A percentile compares a stretch with the other conserved stretches of the same genome.
Evolutionary conservation across 37 sponge, comb jelly and placozoan genomes (phyloP).

Genomic region (Agelas oroides): DNA sequence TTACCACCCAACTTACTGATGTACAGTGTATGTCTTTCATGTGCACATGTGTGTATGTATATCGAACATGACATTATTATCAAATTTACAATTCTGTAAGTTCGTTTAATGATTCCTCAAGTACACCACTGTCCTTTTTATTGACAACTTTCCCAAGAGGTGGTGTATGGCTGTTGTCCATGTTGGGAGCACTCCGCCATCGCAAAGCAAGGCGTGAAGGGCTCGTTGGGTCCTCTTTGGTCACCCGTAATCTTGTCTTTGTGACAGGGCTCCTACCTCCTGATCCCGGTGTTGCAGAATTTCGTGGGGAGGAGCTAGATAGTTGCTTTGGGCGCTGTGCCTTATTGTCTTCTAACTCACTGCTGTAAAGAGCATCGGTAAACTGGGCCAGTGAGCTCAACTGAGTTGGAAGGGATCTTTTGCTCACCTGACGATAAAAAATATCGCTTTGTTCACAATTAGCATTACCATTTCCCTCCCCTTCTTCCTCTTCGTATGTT

Average conservation of each 20-base stretch:
- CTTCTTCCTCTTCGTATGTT: constrained; percentile 18
- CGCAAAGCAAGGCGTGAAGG: not conserved
- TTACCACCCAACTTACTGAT: too few species aligned
- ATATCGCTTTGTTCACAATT: too few species aligned
- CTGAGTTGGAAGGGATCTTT: constrained; percentile 4
- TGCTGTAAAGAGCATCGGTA: constrained; percentile 56
- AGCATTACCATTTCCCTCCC: not conserved
- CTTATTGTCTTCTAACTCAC: constrained; percentile 26
- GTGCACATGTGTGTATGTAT: too few species aligned
- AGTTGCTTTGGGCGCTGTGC: not conserved
- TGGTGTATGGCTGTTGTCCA: not conserved
- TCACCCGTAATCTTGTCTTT: constrained; percentile 58
- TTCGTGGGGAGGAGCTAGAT: not conserved
- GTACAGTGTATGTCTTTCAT: too few species aligned
- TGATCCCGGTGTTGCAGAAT: not conserved
- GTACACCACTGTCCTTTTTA: not conserved
- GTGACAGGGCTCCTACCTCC: constrained; percentile 60
- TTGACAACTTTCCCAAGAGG: constrained; percentile 1
- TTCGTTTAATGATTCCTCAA: not conserved
- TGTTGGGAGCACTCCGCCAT: constrained; percentile 33
- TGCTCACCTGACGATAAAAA: too few species aligned
- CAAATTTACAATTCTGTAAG: constrained; percentile 19
- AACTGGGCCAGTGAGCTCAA: constrained; percentile 37
- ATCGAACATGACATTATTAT: too few species aligned
- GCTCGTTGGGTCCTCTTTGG: constrained; percentile 13